Base-by-base conservation (phyloP, 2,113 vertebrate genomes). In the Platysteira castanea region DNA sequence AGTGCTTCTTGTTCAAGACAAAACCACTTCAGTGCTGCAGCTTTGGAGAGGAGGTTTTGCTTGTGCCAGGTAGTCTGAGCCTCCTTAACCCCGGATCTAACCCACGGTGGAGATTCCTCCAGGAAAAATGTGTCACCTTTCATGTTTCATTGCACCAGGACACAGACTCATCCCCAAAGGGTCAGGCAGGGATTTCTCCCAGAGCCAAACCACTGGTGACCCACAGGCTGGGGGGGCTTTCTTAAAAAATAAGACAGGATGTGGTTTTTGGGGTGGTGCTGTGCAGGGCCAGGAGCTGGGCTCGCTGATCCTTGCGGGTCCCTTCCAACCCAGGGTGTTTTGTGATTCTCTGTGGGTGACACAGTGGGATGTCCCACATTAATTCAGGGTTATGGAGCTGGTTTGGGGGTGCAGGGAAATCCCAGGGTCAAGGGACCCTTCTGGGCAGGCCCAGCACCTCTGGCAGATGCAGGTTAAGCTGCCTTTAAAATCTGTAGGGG, bases 161-260 rank as follows among this genome's bases (percentile, higher is more conserved):
- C 26, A 19, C 0, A 2, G 33, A 33, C 11, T 1, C 0, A 0
- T 14, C 60, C 74, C 24, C 16, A 4, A n/a, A 53, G 71, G 37
- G 9, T 12, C 67, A 27, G 42, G 30, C 37, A 13, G 44, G 10
- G 65, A 60, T 57, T 67, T n/a, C 56, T 23, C 65, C 85, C 49
- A 37, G 41, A 80, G 49, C 31, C 61, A 81, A 87, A 53, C 5
- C 42, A 6, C 24, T 8, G 24, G 19, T 24, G 39, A 68, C 17
- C 13, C 59, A 11, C 28, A 41, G 35, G n/a, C 28, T 76, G 17
- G 39, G 56, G 52, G 19, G n/a, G 1, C 6, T 53, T 31, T 13
- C 50, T 46, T 39, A 17, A 17, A 57, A 60, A 37, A 46, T 8
- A 27, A 26, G 12, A 1, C 8, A 47, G 22, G 61, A 9, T 54